Percentiles rank a stretch among this genome's conserved stretches.
Conservation (phyloP, 2,113 vertebrate genomes). For the Paratilapia polleni region DNA sequence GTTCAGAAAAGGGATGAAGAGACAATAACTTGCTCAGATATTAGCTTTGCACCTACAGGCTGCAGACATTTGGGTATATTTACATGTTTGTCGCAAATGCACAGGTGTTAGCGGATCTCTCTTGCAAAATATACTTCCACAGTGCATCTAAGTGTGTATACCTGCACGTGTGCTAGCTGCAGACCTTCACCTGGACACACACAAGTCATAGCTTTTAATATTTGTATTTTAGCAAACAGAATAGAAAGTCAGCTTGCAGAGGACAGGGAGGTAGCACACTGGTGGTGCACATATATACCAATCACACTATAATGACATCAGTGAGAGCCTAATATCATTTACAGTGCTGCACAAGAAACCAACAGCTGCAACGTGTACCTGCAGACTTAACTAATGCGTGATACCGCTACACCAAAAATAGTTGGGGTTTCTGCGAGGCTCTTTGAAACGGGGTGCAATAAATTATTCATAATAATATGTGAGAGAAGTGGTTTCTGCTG, state of each 20-base stretch:
- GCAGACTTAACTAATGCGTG: conserved; percentile 46
- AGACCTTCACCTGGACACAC: not conserved
- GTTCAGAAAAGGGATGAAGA: not conserved
- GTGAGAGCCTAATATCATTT: conserved; percentile 50
- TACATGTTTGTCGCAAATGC: conserved; percentile 8
- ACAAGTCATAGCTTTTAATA: conserved; percentile 24
- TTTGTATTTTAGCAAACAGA: conserved; percentile 58
- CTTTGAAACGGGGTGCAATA: conserved; percentile 69
- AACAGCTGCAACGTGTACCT: conserved; percentile 62
- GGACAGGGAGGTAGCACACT: not conserved
- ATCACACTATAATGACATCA: conserved; percentile 54
- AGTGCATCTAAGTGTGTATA: not conserved
- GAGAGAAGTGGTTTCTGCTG: conserved; percentile 52
- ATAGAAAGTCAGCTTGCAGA: conserved; percentile 8
- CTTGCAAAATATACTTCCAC: not conserved
- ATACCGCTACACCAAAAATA: conserved; percentile 56
- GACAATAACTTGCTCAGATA: conserved; percentile 22
- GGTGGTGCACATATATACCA: conserved; percentile 35
- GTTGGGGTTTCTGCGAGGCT: conserved; percentile 55
- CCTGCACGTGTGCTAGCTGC: not conserved
- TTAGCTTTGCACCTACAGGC: conserved; percentile 15
- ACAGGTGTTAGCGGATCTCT: not conserved
- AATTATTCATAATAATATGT: conserved; percentile 76
- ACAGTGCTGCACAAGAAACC: conserved; percentile 29
- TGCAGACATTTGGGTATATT: conserved; percentile 14